Evolutionary conservation across 2,888 invertebrate species (phyloP).

Genomic region (Mongoloraphidia duomilia): DNA sequence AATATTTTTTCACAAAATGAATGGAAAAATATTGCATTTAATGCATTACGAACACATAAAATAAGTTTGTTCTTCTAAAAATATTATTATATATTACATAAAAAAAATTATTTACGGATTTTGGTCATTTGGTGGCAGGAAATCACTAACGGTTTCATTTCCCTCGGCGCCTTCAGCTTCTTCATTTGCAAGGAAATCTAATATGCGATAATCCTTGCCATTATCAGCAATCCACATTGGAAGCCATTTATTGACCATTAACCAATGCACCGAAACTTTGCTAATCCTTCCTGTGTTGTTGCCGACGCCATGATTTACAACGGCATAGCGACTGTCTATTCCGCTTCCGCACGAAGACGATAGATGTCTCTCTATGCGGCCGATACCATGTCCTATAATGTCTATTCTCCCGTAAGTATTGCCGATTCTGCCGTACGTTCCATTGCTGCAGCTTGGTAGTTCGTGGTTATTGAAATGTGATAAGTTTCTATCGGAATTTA

Average conservation of each 20-base stretch:
- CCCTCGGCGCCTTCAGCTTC: background rate
- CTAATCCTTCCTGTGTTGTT: constrained; percentile 36
- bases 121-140: too few relatives aligned
- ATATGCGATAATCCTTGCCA: constrained; percentile 35
- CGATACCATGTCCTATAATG: constrained; percentile 38
- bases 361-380: constrained; percentile 42
- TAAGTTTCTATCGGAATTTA: constrained; percentile 12
- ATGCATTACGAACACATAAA: too few relatives aligned
- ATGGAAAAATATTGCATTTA: too few relatives aligned
- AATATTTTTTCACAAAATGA: too few relatives aligned
- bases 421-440: constrained; percentile 28
- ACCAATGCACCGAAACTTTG: constrained; percentile 48
- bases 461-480: constrained; percentile 7
- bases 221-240: constrained; percentile 45
- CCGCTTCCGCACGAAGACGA: constrained; percentile 50
- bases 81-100: too few relatives aligned
- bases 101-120: too few relatives aligned
- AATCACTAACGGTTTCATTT: background rate
- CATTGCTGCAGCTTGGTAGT: constrained; percentile 14
- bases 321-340: constrained; percentile 30
- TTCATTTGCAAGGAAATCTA: constrained; percentile 25
- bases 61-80: too few relatives aligned
- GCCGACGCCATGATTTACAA: constrained; percentile 29
- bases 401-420: constrained; percentile 38
- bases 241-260: constrained; percentile 50